Conservation (phyloP, 2,797 vertebrate species). For the Selene dorsalis region DNA sequence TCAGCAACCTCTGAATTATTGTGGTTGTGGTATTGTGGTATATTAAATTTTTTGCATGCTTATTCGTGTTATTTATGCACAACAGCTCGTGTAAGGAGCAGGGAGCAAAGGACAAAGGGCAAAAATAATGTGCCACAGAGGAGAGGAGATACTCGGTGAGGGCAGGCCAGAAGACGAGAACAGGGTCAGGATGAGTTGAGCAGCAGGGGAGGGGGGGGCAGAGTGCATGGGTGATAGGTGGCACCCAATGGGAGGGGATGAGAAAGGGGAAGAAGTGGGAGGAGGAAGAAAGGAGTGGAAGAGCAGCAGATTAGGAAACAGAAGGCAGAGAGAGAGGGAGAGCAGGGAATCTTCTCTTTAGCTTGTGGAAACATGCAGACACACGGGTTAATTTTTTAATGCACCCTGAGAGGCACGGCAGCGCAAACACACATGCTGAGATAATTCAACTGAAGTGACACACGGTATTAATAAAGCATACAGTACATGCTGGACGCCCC, state of each 20-base stretch:
- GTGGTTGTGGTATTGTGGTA: no score
- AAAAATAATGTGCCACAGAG: neutral
- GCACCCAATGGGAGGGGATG: constrained; percentile 28
- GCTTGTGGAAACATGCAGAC: constrained; percentile 33
- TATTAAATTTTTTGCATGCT: neutral
- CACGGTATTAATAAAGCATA: constrained; percentile 8
- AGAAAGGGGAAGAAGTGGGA: constrained; percentile 18
- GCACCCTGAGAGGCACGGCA: constrained; percentile 7
- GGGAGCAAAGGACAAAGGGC: neutral
- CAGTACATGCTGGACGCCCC: neutral
- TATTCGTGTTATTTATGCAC: constrained; percentile 5
- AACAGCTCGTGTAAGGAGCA: constrained; percentile 15
- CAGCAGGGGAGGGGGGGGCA: constrained; percentile 32
- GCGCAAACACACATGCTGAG: constrained; percentile 16
- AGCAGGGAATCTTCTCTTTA: constrained; percentile 10
- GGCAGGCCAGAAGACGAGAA: constrained; percentile 31
- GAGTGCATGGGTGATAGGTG: constrained; percentile 34
- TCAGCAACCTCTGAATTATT: neutral
- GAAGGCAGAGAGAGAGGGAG: constrained; percentile 6
- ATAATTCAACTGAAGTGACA: constrained; percentile 17
- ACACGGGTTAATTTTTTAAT: constrained; percentile 35
- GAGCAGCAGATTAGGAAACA: constrained; percentile 10
- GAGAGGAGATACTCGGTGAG: constrained; percentile 6
- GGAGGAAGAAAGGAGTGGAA: neutral
- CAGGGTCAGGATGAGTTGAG: constrained; percentile 17